Conservation (phyloP, 2,888 invertebrate genomes). For the Drosophila leonis region DNA sequence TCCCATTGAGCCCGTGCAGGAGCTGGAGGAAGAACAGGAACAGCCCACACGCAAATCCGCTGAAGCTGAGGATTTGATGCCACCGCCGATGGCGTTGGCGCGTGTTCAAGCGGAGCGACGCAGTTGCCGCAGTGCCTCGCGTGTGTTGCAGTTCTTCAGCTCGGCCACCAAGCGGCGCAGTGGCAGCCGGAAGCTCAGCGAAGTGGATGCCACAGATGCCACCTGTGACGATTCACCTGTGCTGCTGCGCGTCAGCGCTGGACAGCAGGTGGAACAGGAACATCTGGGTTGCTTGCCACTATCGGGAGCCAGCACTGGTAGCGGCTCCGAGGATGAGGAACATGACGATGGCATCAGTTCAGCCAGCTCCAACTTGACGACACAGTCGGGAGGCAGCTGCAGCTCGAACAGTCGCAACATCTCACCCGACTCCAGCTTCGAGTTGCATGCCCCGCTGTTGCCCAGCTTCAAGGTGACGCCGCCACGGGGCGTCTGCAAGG, state of each 20-base stretch:
- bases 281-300: conserved; percentile 64
- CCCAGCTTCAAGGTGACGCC: conserved; percentile 85
- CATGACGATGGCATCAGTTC: conserved; percentile 82
- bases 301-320: conserved; percentile 21
- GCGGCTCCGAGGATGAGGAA: conserved; percentile 64
- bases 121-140: conserved; percentile 75
- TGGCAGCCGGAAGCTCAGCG: conserved; percentile 50
- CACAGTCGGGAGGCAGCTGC: conserved; percentile 44
- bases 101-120: conserved; percentile 72
- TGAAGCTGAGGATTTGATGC: conserved; percentile 65
- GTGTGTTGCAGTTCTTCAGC: conserved; percentile 83
- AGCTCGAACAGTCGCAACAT: conserved; percentile 71
- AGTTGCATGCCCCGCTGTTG: conserved; percentile 83
- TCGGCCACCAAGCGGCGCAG: conserved; percentile 77
- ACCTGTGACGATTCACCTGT: conserved; percentile 73
- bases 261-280: conserved; percentile 10
- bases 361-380: conserved; percentile 62
- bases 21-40: conserved; percentile 22
- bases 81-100: conserved; percentile 63
- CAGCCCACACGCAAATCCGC: conserved; percentile 49
- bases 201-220: conserved; percentile 35
- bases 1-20: conserved; percentile 37
- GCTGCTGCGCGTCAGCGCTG: conserved; percentile 59
- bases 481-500: conserved; percentile 70
- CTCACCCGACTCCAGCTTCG: conserved; percentile 83